Evolutionary conservation across 2,888 invertebrate species (phyloP), one percentile per base, ranked within the genome.

Genomic region (Nasonovia ribisnigri): DNA sequence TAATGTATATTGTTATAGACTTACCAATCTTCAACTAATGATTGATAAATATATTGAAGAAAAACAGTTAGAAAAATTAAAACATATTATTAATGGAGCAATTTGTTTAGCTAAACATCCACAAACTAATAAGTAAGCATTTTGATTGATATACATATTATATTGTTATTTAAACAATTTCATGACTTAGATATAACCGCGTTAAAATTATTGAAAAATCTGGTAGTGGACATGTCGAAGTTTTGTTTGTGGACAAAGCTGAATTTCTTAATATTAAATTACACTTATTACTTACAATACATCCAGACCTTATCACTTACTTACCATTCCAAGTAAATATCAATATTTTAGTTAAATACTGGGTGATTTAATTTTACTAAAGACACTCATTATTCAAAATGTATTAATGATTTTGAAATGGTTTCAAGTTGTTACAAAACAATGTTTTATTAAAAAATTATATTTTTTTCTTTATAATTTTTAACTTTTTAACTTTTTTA

Each of bases 301-400:
- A 93, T 60, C 86, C 93, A 48, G 86, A 93, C 5, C 48, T 93
- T 42, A 90, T 93, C 13, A 84, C 48, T 42, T 46, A 86, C 13
- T 90, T 93, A 86, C 93, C 93, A 60, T 93, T 93, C 29, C 93
- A 93, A 93, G 93, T 93, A 60, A 60, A 60, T 89, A 86, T 43
- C 2, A 67, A 84, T 48, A 57, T n/a, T 77, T 77, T 77, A 10
- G 20, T 77, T 57, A 26, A 46, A 46, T 48, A 36, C 13, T 3
- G 6, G 5, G 54, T 54, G 20, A 54, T 54, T 46, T 54, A 20
- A 54, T 51, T 20, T 51, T 20, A 20, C 20, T 16, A 20, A 51
- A 16, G 16, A 48, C 48, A 48, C 8, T 48, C 0, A 48, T 48
- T 48, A 48, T 48, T 48, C 48, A 48, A 48, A 48, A 48, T 1